Base-by-base conservation (phyloP, 2,888 invertebrate genomes). In the Pollenia griseotomentosa region DNA sequence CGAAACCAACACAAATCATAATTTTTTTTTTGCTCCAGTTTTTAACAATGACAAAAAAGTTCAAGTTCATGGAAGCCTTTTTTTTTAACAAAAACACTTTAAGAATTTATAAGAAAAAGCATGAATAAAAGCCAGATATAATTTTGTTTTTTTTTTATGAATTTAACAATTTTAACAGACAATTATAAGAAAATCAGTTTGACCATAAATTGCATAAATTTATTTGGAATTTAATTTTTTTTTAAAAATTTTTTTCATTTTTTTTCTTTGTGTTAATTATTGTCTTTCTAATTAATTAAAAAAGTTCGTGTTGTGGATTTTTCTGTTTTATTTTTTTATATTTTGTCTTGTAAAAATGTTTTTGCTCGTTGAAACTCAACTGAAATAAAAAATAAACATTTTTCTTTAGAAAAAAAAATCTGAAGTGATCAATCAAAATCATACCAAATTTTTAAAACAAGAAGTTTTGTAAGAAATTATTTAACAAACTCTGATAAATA, bases 351-450 rank as follows among this genome's bases (percentile, higher is more conserved):
- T 42, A 81, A 71, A 66, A 33, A 59, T 70, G 40, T 66, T 78
- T 16, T 51, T 78, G 57, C n/a, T 23, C 51, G 10, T 85, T 70
- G 19, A 46, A 53, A 12, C 55, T 79, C 61, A 71, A 48, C 51
- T 53, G 7, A 57, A 19, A 44, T 40, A n/a, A 23, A 74, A 68
- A 71, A 53, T 59, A 42, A 63, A 9, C 16, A 14, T 63, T 70
- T 59, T 68, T 51, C 55, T 51, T 63, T 59, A 77, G 19, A 48
- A 70, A 74, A 53, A 73, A 55, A 44, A 74, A 48, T 68, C 65
- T 74, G 80, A 86, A 75, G 83, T 80, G 75, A 86, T 86, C 83
- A 80, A 86, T 86, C 86, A 86, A 83, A 86, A 83, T 83, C 83
- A 73, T 75, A 77, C 80, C 42, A 73, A 55, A 33, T 65, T 23